Conservation (phyloP, 1,140 invertebrate genomes). For the Papilio polyxenes region DNA sequence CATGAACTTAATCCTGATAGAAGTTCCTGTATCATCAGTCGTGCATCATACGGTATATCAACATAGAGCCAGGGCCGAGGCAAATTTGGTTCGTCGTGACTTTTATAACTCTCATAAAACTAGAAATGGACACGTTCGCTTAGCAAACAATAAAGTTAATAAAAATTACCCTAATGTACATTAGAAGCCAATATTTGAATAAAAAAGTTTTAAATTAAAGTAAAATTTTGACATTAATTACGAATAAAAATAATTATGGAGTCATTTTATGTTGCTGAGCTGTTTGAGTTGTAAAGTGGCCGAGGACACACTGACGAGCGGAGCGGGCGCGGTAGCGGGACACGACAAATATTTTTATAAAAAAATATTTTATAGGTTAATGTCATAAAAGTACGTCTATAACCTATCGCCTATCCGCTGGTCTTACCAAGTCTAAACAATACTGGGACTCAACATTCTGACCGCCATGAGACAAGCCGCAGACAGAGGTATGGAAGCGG, state of each 20-base stretch:
- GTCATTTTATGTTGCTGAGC: not conserved
- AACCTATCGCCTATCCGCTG: too few relatives aligned
- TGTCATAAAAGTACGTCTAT: too few relatives aligned
- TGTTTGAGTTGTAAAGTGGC: not conserved
- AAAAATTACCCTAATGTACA: constrained; percentile 25
- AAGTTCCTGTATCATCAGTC: not conserved
- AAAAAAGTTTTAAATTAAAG: constrained; percentile 22
- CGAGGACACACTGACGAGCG: not conserved
- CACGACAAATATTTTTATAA: not conserved
- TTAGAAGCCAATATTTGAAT: constrained; percentile 24
- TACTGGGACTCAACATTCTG: too few relatives aligned
- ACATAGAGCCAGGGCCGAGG: not conserved
- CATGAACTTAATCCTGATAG: not conserved
- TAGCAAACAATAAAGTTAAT: constrained; percentile 22
- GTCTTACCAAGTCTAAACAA: too few relatives aligned
- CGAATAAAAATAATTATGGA: constrained; percentile 20
- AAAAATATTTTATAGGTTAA: too few relatives aligned
- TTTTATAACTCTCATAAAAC: constrained; percentile 18
- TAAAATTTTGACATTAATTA: constrained; percentile 26
- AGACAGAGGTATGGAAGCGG: too few relatives aligned
- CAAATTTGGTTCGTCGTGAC: not conserved
- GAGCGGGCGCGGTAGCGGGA: not conserved
- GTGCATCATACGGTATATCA: not conserved
- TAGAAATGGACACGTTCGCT: constrained; percentile 6
- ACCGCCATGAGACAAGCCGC: too few relatives aligned